These are phyloP conservation scores for Mercenaria mercenaria DNA, from an alignment of 1,140 invertebrate species.

Conservation along the genomic window DNA sequence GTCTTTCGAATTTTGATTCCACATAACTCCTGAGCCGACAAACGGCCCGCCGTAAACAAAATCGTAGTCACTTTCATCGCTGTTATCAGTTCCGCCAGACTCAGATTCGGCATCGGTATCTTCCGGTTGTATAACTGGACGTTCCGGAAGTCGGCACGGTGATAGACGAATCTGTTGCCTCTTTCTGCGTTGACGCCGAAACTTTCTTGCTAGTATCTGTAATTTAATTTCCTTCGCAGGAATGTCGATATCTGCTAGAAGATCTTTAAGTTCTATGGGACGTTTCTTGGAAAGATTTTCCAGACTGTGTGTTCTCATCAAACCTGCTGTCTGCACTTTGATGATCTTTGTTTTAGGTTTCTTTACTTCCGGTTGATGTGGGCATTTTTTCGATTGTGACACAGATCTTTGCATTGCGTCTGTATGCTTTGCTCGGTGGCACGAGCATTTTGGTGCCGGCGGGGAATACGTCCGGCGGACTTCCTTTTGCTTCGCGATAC, in stretches of 20 bases:
- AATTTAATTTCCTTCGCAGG: constrained; percentile 65
- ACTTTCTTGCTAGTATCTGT: constrained; percentile 48
- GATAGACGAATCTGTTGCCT: constrained; percentile 34
- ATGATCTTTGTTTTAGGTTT: constrained; percentile 40
- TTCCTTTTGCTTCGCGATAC: background rate
- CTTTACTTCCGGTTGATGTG: constrained; percentile 44
- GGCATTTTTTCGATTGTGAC: constrained; percentile 24
- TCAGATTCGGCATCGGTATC: background rate
- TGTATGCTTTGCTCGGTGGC: background rate
- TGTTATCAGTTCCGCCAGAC: constrained; percentile 3
- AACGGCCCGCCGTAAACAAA: constrained; percentile 61
- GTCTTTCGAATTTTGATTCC: constrained; percentile 36
- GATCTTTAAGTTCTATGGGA: constrained; percentile 36
- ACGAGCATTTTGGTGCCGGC: constrained; percentile 45
- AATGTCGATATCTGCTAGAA: constrained; percentile 52
- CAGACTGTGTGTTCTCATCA: constrained; percentile 35
- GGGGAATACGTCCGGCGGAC: background rate
- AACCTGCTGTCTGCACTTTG: constrained; percentile 3
- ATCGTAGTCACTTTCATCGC: constrained; percentile 43
- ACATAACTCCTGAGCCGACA: constrained; percentile 58
- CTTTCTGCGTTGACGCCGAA: constrained; percentile 45
- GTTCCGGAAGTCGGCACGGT: constrained; percentile 15
- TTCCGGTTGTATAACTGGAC: background rate
- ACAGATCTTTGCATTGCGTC: background rate
- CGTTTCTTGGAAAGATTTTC: constrained; percentile 24